Evolutionary conservation across 2,888 invertebrate genomes (phyloP).

Genomic region (Lithophane ornitopus): DNA sequence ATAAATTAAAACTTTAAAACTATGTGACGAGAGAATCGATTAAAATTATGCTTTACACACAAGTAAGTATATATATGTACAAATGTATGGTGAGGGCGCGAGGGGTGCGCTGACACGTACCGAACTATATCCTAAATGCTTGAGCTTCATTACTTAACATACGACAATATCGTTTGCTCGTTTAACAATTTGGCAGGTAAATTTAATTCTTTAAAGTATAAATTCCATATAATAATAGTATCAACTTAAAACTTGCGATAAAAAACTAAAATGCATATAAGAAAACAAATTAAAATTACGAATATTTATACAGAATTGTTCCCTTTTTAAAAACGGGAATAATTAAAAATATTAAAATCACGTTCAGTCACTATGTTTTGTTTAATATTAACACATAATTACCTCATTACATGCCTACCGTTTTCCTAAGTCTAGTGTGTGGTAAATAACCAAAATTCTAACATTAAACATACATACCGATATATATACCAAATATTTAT

Average conservation of each 20-base stretch:
- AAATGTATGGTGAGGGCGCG: conserved; percentile 77
- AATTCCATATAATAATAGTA: conserved; percentile 82
- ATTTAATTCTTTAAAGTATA: conserved; percentile 88
- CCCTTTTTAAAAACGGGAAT: conserved; percentile 84
- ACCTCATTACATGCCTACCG: conserved; percentile 89
- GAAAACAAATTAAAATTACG: conserved; percentile 89
- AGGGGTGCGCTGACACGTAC: conserved; percentile 75
- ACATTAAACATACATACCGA: conserved; percentile 90
- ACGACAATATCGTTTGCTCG: conserved; percentile 85
- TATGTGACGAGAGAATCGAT: conserved; percentile 90
- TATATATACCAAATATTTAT: conserved; percentile 91
- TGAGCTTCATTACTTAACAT: conserved; percentile 88
- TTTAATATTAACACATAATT: conserved; percentile 90
- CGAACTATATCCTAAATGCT: conserved; percentile 87
- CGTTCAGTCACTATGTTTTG: conserved; percentile 90
- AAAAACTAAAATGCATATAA: conserved; percentile 89
- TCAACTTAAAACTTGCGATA: conserved; percentile 88
- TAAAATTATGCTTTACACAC: conserved; percentile 90
- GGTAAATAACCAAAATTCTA: conserved; percentile 91
- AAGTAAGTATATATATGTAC: conserved; percentile 88
- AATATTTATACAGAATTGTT: conserved; percentile 89
- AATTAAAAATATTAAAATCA: conserved; percentile 87
- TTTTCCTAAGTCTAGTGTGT: conserved; percentile 90
- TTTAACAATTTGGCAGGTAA: conserved; percentile 89
- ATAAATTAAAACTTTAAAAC: conserved; percentile 90